These are phyloP conservation scores for Enteromius anoplus DNA, from an alignment of 2,797 vertebrate species.

Conservation along the genomic window DNA sequence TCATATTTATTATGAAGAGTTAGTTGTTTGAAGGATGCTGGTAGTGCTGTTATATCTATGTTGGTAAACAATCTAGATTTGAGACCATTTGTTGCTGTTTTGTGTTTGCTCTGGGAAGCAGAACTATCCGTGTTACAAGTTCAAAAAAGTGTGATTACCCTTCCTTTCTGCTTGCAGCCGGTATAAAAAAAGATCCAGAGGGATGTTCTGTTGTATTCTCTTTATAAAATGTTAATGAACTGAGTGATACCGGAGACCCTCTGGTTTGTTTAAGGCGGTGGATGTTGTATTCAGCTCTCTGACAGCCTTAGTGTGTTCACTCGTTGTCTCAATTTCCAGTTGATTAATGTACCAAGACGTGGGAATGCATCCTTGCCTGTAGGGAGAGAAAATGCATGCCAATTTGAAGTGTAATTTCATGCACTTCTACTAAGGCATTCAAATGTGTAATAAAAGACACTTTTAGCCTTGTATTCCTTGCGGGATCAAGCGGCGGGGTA, in stretches of 20 bases:
- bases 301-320: slow-evolving; percentile 12
- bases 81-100: background rate
- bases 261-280: slow-evolving; percentile 19
- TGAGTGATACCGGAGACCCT: slow-evolving; percentile 26
- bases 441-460: slow-evolving; percentile 16
- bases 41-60: background rate
- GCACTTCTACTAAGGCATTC: slow-evolving; percentile 14
- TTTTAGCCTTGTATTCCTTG: slow-evolving; percentile 10
- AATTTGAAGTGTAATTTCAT: slow-evolving; percentile 41
- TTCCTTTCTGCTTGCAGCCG: background rate
- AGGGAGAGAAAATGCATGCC: slow-evolving; percentile 1
- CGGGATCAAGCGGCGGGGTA: background rate
- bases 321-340: slow-evolving; percentile 25
- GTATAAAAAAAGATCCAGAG: slow-evolving; percentile 20
- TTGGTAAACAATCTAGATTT: slow-evolving; percentile 6
- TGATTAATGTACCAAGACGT: slow-evolving; percentile 33
- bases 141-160: background rate
- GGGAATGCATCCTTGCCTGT: slow-evolving; percentile 11
- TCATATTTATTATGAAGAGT: background rate
- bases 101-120: background rate
- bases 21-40: background rate
- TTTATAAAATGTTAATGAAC: slow-evolving; percentile 39
- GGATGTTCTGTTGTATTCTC: slow-evolving; percentile 15
- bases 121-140: background rate
- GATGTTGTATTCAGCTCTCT: background rate